phyloP scores from a whole-genome alignment of 2,797 vertebrate genomes.

The Schizothorax lantsangensis region DNA sequence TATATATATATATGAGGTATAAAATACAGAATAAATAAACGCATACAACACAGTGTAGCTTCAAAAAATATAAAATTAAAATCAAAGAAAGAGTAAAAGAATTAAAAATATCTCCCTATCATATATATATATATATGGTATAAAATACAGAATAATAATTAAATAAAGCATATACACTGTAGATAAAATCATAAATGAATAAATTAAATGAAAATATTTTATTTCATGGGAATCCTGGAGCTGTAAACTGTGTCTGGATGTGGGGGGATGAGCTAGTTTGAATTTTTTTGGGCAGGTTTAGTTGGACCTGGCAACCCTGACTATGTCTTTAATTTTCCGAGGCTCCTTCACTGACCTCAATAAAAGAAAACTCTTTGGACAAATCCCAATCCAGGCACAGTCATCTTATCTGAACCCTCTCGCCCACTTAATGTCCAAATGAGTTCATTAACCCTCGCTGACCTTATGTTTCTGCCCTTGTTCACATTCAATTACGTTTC shows the following conservation, averaged over 20 bases:
- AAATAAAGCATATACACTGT: no score
- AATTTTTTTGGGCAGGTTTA: neutral
- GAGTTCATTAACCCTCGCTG: conserved; percentile 35
- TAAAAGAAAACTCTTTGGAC: neutral
- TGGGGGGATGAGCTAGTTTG: neutral
- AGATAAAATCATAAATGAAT: no score
- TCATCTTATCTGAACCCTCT: neutral
- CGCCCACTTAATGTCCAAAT: neutral
- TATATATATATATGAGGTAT: neutral
- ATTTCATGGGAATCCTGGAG: no score
- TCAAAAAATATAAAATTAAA: no score
- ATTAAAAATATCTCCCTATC: no score
- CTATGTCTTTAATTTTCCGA: neutral
- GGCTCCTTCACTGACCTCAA: conserved; percentile 1
- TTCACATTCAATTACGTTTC: conserved; percentile 14
- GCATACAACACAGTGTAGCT: neutral
- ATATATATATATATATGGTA: neutral
- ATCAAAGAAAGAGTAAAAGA: no score
- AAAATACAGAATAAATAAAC: neutral
- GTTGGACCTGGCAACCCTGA: neutral
- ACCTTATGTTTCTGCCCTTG: conserved; percentile 12
- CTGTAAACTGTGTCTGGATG: no score
- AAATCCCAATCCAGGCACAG: neutral
- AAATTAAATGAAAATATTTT: no score
- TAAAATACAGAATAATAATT: neutral